Percentiles rank a stretch among this genome's conserved stretches.
Conservation (phyloP, 2,797 vertebrate genomes). For the Cryptoblepharus egeriae region DNA sequence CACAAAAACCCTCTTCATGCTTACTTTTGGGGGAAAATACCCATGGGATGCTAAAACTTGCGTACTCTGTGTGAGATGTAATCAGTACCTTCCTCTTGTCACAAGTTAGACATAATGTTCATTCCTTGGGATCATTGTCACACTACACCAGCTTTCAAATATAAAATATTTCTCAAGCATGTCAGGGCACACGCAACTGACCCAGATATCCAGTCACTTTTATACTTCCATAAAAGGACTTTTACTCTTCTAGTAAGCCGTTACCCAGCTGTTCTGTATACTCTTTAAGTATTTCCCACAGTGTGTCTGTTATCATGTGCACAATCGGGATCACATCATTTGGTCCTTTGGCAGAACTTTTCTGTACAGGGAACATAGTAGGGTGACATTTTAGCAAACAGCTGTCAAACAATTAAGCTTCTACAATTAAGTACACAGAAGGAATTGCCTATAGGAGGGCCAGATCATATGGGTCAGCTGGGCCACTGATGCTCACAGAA, state of each 20-base stretch:
- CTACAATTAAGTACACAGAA: too few relatives aligned
- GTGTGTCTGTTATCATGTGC: neutral
- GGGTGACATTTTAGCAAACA: neutral
- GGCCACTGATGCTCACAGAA: too few relatives aligned
- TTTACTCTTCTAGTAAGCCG: neutral
- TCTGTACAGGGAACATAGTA: neutral
- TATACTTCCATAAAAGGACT: slow-evolving; percentile 3
- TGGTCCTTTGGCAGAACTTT: neutral
- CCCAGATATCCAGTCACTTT: neutral
- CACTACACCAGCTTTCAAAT: fast-evolving
- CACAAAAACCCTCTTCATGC: neutral
- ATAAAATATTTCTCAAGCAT: neutral
- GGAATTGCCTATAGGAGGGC: too few relatives aligned
- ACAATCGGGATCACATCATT: fast-evolving
- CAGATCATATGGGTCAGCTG: too few relatives aligned
- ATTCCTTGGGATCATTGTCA: neutral
- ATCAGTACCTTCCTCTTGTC: neutral
- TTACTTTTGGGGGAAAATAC: neutral
- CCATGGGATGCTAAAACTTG: slow-evolving; percentile 37
- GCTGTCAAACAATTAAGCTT: neutral
- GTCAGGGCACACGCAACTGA: neutral
- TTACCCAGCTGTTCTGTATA: neutral
- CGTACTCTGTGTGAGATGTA: slow-evolving; percentile 26
- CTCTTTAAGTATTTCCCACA: slow-evolving; percentile 7
- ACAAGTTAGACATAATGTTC: fast-evolving